Evolutionary conservation across 2,113 vertebrate species (phyloP).

Genomic region (Dermatemys mawii): DNA sequence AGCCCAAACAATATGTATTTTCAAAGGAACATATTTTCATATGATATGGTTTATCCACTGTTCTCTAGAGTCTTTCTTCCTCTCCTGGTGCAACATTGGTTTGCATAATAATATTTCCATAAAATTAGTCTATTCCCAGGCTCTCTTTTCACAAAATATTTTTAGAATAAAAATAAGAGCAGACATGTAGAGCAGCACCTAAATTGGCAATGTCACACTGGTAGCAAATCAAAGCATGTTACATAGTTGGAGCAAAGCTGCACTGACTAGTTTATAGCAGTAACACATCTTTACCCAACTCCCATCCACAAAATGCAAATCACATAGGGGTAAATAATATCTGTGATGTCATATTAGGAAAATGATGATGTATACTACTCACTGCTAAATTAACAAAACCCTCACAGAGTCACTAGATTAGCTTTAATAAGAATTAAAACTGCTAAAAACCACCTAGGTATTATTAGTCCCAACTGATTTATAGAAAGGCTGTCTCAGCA

Average conservation of each 20-base stretch:
- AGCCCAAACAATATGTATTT: neutral
- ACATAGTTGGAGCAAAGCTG: neutral
- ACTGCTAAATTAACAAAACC: neutral
- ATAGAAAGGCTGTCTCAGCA: neutral
- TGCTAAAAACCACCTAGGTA: neutral
- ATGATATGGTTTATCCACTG: neutral
- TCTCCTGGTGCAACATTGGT: neutral
- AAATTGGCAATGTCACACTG: neutral
- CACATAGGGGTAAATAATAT: neutral
- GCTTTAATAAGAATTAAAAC: neutral
- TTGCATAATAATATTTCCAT: neutral
- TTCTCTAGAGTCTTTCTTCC: conserved; percentile 3
- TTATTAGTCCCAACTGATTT: neutral
- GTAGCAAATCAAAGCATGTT: neutral
- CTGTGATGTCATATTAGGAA: neutral
- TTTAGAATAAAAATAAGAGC: neutral
- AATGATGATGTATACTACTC: neutral
- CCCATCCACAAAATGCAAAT: neutral
- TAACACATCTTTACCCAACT: neutral
- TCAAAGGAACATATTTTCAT: neutral
- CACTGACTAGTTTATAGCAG: neutral
- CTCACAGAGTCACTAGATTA: neutral
- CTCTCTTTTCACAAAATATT: neutral
- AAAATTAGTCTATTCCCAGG: neutral
- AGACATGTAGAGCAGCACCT: neutral